Evolutionary conservation across 2,888 invertebrate species (phyloP).

Genomic region (Ichneumoninae sp.): DNA sequence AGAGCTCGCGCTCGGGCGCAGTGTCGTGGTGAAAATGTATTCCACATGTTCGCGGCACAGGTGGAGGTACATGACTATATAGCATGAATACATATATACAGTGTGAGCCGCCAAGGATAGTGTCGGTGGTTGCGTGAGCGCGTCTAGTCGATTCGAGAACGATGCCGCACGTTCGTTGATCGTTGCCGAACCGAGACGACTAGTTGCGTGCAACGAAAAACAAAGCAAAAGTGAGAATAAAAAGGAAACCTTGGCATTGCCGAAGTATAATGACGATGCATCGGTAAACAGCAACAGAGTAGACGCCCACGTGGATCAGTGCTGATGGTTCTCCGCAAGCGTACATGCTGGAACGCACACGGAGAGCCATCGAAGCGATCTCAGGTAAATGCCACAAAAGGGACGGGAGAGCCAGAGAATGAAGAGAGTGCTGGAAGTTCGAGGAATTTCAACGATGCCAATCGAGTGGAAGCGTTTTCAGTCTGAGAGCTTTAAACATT

Average conservation of each 20-base stretch:
- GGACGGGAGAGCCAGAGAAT: constrained; percentile 22
- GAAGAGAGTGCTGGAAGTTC: constrained; percentile 26
- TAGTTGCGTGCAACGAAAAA: not conserved
- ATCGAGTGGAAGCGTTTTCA: constrained; percentile 32
- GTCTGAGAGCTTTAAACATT: not conserved
- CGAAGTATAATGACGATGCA: constrained; percentile 23
- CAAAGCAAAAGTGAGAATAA: not conserved
- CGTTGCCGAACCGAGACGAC: constrained; percentile 36
- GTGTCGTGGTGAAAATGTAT: constrained; percentile 50
- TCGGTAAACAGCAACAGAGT: constrained; percentile 1
- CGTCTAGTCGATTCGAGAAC: constrained; percentile 43
- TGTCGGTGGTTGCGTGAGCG: constrained; percentile 33
- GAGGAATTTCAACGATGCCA: constrained; percentile 36
- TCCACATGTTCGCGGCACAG: constrained; percentile 16
- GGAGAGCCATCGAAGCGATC: constrained; percentile 2
- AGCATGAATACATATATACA: constrained; percentile 8
- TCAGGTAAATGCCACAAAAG: constrained; percentile 27
- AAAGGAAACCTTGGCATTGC: constrained; percentile 44
- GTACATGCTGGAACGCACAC: not conserved
- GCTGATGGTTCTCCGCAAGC: not conserved
- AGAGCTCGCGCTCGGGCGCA: constrained; percentile 55
- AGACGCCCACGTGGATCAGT: not conserved
- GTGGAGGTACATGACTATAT: not conserved
- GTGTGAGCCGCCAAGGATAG: constrained; percentile 5
- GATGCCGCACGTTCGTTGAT: constrained; percentile 26